A percentile compares a stretch with the other conserved stretches of the same genome.
phyloP scores from a whole-genome alignment of 1,140 invertebrate species.

The Kradibia gibbosae region DNA sequence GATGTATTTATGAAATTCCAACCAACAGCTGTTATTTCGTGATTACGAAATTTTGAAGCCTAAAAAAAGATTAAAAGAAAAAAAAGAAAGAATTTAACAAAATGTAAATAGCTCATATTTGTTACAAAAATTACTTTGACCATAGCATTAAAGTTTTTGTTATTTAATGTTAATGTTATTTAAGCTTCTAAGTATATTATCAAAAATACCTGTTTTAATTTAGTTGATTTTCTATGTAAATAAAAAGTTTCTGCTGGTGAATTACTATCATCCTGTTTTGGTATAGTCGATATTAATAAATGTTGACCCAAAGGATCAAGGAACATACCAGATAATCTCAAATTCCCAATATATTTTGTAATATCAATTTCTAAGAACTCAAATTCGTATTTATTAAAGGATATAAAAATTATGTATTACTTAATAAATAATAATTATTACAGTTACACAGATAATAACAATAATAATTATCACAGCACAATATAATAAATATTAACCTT shows the following conservation, averaged over 20 bases:
- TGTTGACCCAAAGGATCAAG: constrained; percentile 91
- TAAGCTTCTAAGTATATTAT: neutral
- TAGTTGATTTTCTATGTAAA: constrained; percentile 78
- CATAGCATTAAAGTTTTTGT: too few species aligned
- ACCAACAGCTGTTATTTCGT: constrained; percentile 91
- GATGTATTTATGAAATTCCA: constrained; percentile 88
- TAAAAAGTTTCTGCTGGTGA: constrained; percentile 85
- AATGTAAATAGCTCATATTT: too few species aligned
- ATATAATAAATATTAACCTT: constrained; percentile 75
- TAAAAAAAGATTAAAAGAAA: constrained; percentile 54
- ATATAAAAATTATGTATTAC: neutral
- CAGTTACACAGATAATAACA: neutral
- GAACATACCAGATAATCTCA: constrained; percentile 82
- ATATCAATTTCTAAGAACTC: constrained; percentile 75
- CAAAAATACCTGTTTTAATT: constrained; percentile 75
- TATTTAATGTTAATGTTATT: constrained; percentile 27
- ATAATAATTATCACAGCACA: constrained; percentile 5
- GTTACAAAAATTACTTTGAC: too few species aligned
- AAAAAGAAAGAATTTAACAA: neutral
- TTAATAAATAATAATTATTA: neutral
- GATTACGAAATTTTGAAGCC: constrained; percentile 81
- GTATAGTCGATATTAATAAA: constrained; percentile 82
- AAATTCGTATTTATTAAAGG: constrained; percentile 19
- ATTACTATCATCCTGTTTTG: constrained; percentile 76
- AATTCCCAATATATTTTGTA: constrained; percentile 76